Evolutionary conservation across 2,113 vertebrate genomes (phyloP).

Genomic region (Syngnathus floridae): DNA sequence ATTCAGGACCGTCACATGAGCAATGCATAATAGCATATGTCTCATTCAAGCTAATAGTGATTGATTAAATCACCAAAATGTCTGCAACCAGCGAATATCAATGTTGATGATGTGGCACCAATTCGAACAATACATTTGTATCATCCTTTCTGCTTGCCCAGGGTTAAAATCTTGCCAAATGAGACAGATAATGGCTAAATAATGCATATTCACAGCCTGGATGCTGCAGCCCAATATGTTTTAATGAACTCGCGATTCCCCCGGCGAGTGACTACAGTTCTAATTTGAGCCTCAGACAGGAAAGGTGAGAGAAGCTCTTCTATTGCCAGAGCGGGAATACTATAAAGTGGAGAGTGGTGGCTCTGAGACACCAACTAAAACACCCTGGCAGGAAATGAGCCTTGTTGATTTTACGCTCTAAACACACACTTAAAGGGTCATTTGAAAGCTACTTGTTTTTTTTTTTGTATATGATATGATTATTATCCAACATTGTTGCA

Average conservation of each 20-base stretch:
- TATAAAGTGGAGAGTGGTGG: slow-evolving; percentile 12
- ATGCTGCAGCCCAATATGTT: slow-evolving; percentile 43
- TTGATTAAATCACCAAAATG: not conserved
- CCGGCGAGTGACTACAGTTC: slow-evolving; percentile 37
- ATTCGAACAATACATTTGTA: slow-evolving; percentile 1
- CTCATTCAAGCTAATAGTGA: not conserved
- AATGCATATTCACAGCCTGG: slow-evolving; percentile 50
- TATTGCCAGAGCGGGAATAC: slow-evolving; percentile 15
- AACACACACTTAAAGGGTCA: not conserved
- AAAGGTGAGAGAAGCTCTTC: slow-evolving; percentile 45
- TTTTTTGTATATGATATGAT: slow-evolving; percentile 27
- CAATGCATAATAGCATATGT: no score
- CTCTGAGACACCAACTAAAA: not conserved
- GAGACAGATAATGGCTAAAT: slow-evolving; percentile 49
- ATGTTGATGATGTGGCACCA: slow-evolving; percentile 1
- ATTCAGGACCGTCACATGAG: no score
- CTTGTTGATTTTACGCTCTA: not conserved
- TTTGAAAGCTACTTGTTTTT: not conserved
- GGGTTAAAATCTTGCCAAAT: slow-evolving; percentile 15
- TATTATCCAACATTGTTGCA: slow-evolving; percentile 12
- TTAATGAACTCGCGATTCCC: slow-evolving; percentile 50
- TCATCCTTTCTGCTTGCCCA: slow-evolving; percentile 2
- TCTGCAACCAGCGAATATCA: not conserved
- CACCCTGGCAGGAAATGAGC: not conserved
- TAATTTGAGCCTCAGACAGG: slow-evolving; percentile 43